Evolutionary conservation across 23 tunicate species (phyloP).

Genomic region (Trididemnum miniatum): DNA sequence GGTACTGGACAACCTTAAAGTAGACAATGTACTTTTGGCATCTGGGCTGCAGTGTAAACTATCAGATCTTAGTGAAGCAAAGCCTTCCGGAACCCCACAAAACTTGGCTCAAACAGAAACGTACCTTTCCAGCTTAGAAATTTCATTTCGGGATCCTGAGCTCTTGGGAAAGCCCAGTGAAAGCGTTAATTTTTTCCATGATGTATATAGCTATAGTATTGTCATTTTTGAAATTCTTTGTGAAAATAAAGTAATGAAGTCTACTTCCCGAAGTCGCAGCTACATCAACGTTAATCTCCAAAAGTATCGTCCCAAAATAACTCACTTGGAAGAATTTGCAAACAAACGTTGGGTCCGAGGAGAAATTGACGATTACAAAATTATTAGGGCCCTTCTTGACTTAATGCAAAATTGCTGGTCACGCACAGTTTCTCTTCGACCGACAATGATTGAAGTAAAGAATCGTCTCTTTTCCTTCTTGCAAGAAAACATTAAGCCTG

Average conservation of each 20-base stretch:
- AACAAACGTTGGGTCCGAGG: no score
- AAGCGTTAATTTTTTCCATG: background rate
- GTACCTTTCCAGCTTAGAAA: background rate
- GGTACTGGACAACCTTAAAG: background rate
- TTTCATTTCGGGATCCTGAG: background rate
- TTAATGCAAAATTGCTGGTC: no score
- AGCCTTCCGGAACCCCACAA: background rate
- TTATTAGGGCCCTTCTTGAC: no score
- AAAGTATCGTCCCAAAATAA: background rate
- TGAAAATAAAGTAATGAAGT: no score
- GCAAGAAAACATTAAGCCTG: no score
- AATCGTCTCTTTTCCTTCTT: no score
- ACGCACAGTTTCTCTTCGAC: no score
- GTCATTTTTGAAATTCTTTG: background rate
- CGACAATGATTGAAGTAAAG: no score
- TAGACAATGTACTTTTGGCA: background rate
- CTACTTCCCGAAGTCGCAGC: background rate
- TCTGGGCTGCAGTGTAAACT: background rate
- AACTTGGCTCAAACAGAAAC: background rate
- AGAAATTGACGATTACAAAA: no score
- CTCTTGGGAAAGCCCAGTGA: background rate
- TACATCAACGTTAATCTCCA: background rate
- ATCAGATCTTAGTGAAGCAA: background rate
- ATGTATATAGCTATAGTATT: background rate
- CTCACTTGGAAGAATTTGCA: no score